Evolutionary conservation across 2,888 invertebrate genomes (phyloP).

Genomic region (Schizotus pectinicornis): DNA sequence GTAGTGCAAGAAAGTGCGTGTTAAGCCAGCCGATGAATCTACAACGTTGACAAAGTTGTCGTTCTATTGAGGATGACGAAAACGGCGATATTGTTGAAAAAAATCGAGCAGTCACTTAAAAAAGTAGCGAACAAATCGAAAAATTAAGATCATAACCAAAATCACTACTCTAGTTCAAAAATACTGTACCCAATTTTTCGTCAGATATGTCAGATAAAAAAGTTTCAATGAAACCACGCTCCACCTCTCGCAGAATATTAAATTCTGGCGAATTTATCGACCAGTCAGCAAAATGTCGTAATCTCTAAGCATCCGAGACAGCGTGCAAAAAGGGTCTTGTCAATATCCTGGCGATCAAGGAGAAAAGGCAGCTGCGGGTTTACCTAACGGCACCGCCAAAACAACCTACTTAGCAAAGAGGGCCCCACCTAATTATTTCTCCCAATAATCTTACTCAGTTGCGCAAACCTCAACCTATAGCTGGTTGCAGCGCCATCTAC

Average conservation of each 20-base stretch:
- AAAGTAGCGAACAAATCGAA: slow-evolving; percentile 3
- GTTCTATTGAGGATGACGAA: neutral
- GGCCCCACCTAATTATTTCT: no score
- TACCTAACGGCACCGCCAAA: no score
- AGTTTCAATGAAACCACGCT: slow-evolving; percentile 72
- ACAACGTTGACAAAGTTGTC: neutral
- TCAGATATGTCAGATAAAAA: slow-evolving; percentile 67
- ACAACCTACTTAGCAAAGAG: no score
- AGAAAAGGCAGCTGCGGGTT: no score
- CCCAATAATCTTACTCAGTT: no score
- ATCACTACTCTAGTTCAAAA: slow-evolving; percentile 16
- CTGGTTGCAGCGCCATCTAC: no score
- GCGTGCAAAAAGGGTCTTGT: slow-evolving; percentile 43
- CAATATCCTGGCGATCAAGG: neutral
- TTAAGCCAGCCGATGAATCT: no score
- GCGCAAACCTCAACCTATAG: no score
- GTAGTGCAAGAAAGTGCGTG: no score
- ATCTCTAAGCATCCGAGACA: slow-evolving; percentile 58
- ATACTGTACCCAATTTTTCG: slow-evolving; percentile 61
- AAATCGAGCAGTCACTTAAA: slow-evolving; percentile 3
- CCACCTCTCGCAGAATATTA: slow-evolving; percentile 73
- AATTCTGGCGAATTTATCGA: slow-evolving; percentile 75
- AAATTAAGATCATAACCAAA: slow-evolving; percentile 18
- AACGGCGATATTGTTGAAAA: slow-evolving; percentile 12
- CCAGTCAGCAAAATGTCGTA: slow-evolving; percentile 80